Base-by-base conservation (phyloP, 2,888 invertebrate species). In the Drosophila monieri region DNA sequence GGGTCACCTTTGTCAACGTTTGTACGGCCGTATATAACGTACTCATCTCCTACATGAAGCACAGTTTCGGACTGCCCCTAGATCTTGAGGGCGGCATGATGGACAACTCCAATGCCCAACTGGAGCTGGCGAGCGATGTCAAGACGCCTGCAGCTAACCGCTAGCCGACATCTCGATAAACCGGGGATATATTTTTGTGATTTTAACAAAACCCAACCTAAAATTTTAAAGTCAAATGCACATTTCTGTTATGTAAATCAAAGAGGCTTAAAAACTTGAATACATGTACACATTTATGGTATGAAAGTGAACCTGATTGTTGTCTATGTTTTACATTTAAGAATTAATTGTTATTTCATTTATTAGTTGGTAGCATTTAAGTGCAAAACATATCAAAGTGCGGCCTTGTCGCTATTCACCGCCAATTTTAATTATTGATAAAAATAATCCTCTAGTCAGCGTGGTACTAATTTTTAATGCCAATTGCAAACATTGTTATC, bases 11-110 rank as follows among this genome's bases (percentile, higher is more conserved):
- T 89, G 96, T 98, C 10, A 97, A 97, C 90, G 90, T 94, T 57
- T 94, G 97, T 74, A 97, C 97, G 48, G 95, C 97, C 91, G 89
- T 96, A 25, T 99, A 97, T 92, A 96, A 98, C 92, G 93, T 96
- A 67, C 97, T 97, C 89, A 92, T 98, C 67, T 98, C 98, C 0
- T 97, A 95, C 89, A 94, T 97, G 85, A 98, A 97, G 92, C 96
- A 97, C 47, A 89, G 89, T 18, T 88, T 87, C 23, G 73, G 69
- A 6, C 12, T 72, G 1, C 23, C 68, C 12, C 12, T 76, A 9
- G 56, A 66, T 0, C 1, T 69, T 5, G 84, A 79, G 32, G 1
- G 12, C 1, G 12, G 39, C 1, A 6, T 47, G 10, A 6, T 43
- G 8, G 14, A 48, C 0, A 2, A 30, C 2, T 6, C 21, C 15